phyloP scores from a whole-genome alignment of 2,797 vertebrate genomes.

The Tarsius wallacei region DNA sequence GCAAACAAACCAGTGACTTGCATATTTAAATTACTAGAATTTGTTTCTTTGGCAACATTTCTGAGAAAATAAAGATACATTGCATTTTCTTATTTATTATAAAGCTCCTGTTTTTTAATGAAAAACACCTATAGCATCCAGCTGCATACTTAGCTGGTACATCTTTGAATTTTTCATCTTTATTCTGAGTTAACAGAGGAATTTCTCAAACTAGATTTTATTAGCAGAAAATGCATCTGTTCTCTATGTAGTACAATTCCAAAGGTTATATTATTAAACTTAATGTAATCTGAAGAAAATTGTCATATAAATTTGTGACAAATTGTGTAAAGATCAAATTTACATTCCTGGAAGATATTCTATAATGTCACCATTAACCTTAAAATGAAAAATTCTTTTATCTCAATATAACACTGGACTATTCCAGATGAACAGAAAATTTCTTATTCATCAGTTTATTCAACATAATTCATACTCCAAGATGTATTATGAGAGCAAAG shows the following conservation, averaged over 20 bases:
- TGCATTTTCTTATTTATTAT: background rate
- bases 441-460: constrained; percentile 20
- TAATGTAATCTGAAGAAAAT: constrained; percentile 41
- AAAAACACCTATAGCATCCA: background rate
- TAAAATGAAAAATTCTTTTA: constrained; percentile 40
- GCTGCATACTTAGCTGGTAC: background rate
- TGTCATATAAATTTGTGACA: background rate
- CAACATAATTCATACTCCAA: background rate
- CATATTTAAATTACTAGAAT: background rate
- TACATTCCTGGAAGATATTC: background rate
- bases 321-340: background rate
- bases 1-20: background rate
- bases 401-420: background rate
- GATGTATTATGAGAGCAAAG: background rate
- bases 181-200: background rate
- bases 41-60: constrained; percentile 46
- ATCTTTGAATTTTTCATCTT: background rate
- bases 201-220: constrained; percentile 12
- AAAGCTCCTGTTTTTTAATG: background rate
- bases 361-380: background rate
- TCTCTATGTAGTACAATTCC: background rate
- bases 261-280: constrained; percentile 2
- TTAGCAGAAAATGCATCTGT: background rate
- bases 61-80: constrained; percentile 18
- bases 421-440: constrained; percentile 36